These are phyloP conservation scores for Troides oblongomaculatus DNA, from an alignment of 2,888 invertebrate genomes.

Conservation along the genomic window DNA sequence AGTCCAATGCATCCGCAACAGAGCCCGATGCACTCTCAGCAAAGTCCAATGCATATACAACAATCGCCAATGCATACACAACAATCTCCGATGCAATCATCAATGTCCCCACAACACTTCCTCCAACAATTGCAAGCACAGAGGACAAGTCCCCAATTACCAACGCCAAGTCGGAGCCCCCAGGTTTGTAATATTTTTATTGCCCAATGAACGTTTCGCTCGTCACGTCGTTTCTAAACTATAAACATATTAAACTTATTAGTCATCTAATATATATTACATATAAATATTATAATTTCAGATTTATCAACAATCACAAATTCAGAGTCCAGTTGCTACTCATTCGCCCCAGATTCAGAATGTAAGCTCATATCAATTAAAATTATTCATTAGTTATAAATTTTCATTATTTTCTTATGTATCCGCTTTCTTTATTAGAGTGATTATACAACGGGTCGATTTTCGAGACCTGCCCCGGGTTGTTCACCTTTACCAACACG, in stretches of 20 bases:
- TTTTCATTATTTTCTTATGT: conserved; percentile 1
- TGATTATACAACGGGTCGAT: conserved; percentile 64
- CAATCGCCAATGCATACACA: conserved; percentile 58
- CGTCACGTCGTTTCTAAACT: no score
- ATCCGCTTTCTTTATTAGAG: conserved; percentile 41
- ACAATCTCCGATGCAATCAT: conserved; percentile 49
- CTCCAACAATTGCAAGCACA: conserved; percentile 65
- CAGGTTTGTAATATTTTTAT: conserved; percentile 50
- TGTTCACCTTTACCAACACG: conserved; percentile 69
- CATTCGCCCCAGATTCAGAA: conserved; percentile 74
- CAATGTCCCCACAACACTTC: conserved; percentile 51
- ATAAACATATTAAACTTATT: not conserved
- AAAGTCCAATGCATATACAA: conserved; percentile 58
- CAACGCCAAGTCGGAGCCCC: conserved; percentile 73
- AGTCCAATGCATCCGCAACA: conserved; percentile 55
- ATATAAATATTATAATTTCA: conserved; percentile 39
- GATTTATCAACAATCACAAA: conserved; percentile 76
- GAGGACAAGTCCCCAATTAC: conserved; percentile 71
- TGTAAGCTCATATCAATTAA: conserved; percentile 49
- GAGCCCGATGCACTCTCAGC: conserved; percentile 48
- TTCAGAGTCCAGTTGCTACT: conserved; percentile 72
- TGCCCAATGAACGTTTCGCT: no score
- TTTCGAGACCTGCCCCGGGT: conserved; percentile 68
- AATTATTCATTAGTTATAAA: not conserved
- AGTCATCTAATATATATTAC: not conserved